Base-by-base conservation (phyloP, 2,888 invertebrate species). In the Campoplex capitator region DNA sequence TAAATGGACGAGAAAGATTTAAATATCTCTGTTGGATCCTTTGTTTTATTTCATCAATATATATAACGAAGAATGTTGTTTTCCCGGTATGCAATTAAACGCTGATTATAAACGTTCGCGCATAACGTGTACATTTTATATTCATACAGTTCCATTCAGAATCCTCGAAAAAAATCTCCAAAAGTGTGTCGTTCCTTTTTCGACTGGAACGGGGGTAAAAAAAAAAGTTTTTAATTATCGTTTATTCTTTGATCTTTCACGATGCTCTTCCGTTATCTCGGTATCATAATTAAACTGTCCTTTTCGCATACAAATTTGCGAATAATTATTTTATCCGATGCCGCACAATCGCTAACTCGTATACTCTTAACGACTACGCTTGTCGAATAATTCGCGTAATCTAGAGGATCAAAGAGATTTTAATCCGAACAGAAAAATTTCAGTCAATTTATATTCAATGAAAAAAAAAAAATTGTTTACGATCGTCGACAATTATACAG, bases 71-170 rank as follows among this genome's bases (percentile, higher is more conserved):
- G 45, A 79, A n/a, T 70, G 70, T 42, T 8, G 32, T n/a, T n/a
- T 2, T 67, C 9, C 23, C 23, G 38, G 56, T 8, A 38, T 62
- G 62, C 45, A 38, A 28, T 51, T 54, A 67, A 32, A 67, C 11
- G 51, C 51, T 65, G 67, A 77, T 77, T 51, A 38, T 7, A 62
- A 77, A 67, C 54, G 51, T 28, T 65, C 35, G 9, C 58, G 45
- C 62, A 76, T 35, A 56, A 35, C 56, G 38, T 32, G 16, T 23
- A 74, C 38, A 11, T 42, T 38, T 28, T 23, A 28, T 42, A 42
- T 56, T 74, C 56, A 38, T 74, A n/a, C 16, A 28, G 32, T 23
- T 23, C 32, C 28, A 56, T 56, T 74, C 38, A 18, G 42, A 48
- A 48, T 48, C 48, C 76, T 76, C 32, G 65, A 76, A 3, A 65